These are phyloP conservation scores for Echinometra lucunter DNA, from an alignment of 53 echinoderm and acorn worm species.

Conservation along the genomic window DNA sequence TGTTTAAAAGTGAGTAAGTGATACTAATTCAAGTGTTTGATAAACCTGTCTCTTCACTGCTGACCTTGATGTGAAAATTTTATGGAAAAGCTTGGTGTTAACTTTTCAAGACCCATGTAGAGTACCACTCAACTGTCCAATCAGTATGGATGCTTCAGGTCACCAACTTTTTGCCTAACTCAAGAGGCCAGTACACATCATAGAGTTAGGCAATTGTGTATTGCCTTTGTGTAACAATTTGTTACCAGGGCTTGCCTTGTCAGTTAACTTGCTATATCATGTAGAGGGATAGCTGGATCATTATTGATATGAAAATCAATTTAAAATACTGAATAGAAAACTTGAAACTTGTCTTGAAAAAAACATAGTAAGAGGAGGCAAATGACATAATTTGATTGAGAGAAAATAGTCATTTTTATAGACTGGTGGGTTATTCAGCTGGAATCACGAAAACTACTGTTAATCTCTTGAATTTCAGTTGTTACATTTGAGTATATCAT, in stretches of 20 bases:
- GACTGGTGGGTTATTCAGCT: neutral
- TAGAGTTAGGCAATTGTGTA: slow-evolving; percentile 35
- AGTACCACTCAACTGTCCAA: too few species aligned
- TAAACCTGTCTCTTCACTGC: neutral
- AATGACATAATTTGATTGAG: neutral
- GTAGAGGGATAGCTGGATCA: neutral
- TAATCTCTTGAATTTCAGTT: neutral
- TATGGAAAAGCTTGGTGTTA: neutral
- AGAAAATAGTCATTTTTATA: neutral
- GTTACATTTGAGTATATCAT: neutral
- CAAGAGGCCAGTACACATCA: neutral
- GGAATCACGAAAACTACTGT: neutral
- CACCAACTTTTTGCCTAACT: slow-evolving; percentile 43
- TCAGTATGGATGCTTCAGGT: neutral
- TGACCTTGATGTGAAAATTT: neutral
- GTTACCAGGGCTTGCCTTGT: neutral
- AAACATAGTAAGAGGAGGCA: neutral
- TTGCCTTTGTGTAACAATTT: neutral
- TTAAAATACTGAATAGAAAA: neutral
- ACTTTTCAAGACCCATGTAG: too few species aligned
- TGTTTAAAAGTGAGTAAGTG: slow-evolving; percentile 22
- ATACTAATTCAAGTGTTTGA: neutral
- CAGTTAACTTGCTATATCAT: neutral
- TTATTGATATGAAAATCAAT: neutral
- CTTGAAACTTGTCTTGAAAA: too few species aligned